These are phyloP conservation scores for Bucorvus abyssinicus DNA, from an alignment of 2,797 vertebrate species.

Conservation along the genomic window DNA sequence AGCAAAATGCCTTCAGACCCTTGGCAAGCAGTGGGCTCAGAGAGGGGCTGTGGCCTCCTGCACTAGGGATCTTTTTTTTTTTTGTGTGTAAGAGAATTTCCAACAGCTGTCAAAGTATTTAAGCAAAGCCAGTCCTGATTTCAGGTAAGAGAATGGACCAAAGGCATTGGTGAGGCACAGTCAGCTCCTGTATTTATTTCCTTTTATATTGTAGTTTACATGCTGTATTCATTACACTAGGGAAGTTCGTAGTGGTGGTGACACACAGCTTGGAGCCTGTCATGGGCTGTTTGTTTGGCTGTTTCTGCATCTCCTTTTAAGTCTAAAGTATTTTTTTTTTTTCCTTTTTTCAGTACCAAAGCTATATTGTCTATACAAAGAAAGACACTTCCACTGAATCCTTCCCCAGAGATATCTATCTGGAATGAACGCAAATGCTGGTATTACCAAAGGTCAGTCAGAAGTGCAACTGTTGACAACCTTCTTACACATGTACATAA, in stretches of 20 bases:
- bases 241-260: not conserved
- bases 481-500: constrained; percentile 83
- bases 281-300: not conserved
- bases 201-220: not conserved
- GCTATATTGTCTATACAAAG: constrained; percentile 86
- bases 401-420: constrained; percentile 87
- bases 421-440: constrained; percentile 88
- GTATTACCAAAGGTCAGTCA: constrained; percentile 87
- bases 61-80: not conserved
- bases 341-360: constrained; percentile 75
- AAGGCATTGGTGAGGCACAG: not conserved
- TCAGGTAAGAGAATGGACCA: not conserved
- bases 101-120: not conserved
- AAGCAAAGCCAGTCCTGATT: not conserved
- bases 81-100: not conserved
- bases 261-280: not conserved
- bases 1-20: not conserved
- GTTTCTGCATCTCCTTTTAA: not conserved
- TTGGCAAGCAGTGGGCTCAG: not conserved
- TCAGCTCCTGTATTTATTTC: not conserved
- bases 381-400: constrained; percentile 84
- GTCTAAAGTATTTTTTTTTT: not conserved
- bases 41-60: not conserved
- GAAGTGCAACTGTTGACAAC: constrained; percentile 86
- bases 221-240: not conserved